Evolutionary conservation across 2,113 vertebrate genomes (phyloP), one percentile per base, ranked within the genome.

Genomic region (Acrocephalus arundinaceus): DNA sequence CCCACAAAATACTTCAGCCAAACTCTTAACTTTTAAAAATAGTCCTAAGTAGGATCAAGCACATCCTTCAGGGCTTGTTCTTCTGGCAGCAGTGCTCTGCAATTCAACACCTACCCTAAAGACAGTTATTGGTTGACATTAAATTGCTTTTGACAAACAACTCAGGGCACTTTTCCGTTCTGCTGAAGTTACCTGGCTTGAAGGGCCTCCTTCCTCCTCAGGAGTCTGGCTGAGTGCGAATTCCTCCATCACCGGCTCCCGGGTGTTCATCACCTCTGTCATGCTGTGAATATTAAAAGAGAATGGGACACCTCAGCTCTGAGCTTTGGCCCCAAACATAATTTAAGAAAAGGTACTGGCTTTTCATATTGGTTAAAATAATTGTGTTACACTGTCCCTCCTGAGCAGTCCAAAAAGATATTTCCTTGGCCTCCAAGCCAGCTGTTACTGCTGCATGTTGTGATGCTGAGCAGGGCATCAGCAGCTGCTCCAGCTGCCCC

Each of bases 241-340:
- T 96, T 99, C 98, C 97, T 98, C 98, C 89, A 98, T 97, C n/a
- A 96, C 97, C 0, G 98, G 98, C 86, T 99, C 99, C 90, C 98
- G 96, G 87, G 98, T 98, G 75, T 98, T 99, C 97, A 99, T 98
- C 96, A 99, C 98, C 92, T 99, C 98, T 43, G 98, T 98, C 99
- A 99, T 99, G 96, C 98, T 99, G 97, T 20, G 31, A 90, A 85
- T 31, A 94, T 75, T 49, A 39, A 74, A 89, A 71, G 30, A 90
- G 67, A 95, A 78, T 27, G 23, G 30, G 23, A 90, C 88, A 86
- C 67, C 43, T 85, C 62, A 83, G 25, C 48, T 72, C 33, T 59
- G 41, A 71, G 57, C 67, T 81, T 78, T 83, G 30, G 14, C 10
- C 12, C 6, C 25, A 52, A 18, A 49, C 25, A 10, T 67, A 45